phyloP scores from a whole-genome alignment of 1,140 invertebrate species.

The Maniola jurtina region DNA sequence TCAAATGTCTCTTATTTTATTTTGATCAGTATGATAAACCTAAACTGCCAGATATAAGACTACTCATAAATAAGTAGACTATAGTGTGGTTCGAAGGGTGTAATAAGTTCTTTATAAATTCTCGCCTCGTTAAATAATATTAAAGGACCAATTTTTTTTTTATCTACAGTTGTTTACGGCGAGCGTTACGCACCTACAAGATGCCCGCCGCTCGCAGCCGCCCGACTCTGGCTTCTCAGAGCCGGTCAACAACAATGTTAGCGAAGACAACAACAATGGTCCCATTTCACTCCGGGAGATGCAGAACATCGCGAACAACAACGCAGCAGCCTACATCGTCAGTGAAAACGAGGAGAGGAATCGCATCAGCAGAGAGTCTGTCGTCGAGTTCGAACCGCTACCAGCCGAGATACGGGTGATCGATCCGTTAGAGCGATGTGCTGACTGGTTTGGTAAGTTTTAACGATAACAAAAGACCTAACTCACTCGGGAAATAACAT shows the following conservation, averaged over 20 bases:
- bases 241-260: conserved; percentile 68
- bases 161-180: conserved; percentile 58
- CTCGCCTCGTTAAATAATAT: no score
- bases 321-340: conserved; percentile 74
- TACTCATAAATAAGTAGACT: no score
- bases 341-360: conserved; percentile 70
- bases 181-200: conserved; percentile 58
- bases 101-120: no score
- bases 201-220: conserved; percentile 54
- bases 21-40: no score
- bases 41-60: no score
- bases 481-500: no score
- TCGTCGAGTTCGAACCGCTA: conserved; percentile 69
- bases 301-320: conserved; percentile 79
- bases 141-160: not conserved
- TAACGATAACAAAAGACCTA: not conserved
- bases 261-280: conserved; percentile 78
- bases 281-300: conserved; percentile 77
- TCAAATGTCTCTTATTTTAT: no score
- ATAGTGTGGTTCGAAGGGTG: no score
- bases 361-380: conserved; percentile 63
- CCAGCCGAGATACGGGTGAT: conserved; percentile 50
- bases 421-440: conserved; percentile 60
- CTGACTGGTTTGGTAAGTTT: conserved; percentile 69
- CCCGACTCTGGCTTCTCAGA: conserved; percentile 70